A percentile compares a stretch with the other conserved stretches of the same genome.
Conservation (phyloP, 2,113 vertebrate genomes). For the Tachysurus fulvidraco region DNA sequence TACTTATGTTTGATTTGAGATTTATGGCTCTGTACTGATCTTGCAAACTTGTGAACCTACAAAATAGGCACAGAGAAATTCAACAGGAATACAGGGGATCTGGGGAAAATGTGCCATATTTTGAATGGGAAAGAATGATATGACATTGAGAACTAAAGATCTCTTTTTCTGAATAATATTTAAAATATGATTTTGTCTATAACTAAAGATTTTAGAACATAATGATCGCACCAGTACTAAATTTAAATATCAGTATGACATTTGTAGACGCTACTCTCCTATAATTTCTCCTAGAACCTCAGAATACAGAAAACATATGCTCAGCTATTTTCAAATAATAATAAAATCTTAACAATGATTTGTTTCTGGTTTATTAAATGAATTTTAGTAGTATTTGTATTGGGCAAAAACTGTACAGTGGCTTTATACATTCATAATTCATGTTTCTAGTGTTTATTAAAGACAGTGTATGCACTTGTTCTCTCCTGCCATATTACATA, state of each 20-base stretch:
- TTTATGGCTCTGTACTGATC: slow-evolving; percentile 3
- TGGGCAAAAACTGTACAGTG: no score
- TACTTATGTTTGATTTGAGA: slow-evolving; percentile 35
- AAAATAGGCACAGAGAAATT: slow-evolving; percentile 8
- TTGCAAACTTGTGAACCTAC: slow-evolving; percentile 19
- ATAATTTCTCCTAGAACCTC: neutral
- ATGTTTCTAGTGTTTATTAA: neutral
- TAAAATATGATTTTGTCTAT: neutral
- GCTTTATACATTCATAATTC: neutral
- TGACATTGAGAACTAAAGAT: neutral
- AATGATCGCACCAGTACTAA: neutral
- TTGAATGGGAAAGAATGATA: neutral
- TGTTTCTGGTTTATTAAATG: no score
- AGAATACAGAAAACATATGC: neutral
- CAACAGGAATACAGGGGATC: neutral
- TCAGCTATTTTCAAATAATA: neutral
- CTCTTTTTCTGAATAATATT: neutral
- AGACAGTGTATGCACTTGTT: neutral
- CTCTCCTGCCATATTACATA: neutral
- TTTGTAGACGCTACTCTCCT: neutral
- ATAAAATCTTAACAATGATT: neutral
- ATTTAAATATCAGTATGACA: neutral
- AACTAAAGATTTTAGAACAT: neutral
- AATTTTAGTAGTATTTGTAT: no score
- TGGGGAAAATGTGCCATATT: neutral